Evolutionary conservation across 2,888 invertebrate species (phyloP).

Genomic region (Aporophyla nigra): DNA sequence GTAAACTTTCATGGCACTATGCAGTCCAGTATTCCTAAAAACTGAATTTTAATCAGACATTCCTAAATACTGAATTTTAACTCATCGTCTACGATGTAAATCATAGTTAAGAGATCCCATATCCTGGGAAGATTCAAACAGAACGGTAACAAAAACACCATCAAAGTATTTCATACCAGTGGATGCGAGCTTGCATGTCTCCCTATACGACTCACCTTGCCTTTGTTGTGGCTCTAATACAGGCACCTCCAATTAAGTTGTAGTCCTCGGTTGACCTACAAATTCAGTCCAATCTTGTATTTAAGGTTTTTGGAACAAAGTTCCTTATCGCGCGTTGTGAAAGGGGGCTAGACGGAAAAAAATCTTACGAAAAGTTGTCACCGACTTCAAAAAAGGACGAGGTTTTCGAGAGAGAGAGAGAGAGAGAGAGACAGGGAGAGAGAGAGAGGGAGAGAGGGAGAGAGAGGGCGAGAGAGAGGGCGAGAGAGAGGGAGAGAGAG

Average conservation of each 20-base stretch:
- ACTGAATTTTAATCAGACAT: not conserved
- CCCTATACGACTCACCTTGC: constrained; percentile 51
- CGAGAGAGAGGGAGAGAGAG: too few relatives aligned
- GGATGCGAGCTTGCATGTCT: constrained; percentile 37
- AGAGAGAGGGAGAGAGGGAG: too few relatives aligned
- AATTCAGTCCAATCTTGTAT: not conserved
- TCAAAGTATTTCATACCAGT: constrained; percentile 30
- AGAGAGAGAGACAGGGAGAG: too few relatives aligned
- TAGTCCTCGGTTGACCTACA: not conserved
- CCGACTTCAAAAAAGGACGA: too few relatives aligned
- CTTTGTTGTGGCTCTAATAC: constrained; percentile 49
- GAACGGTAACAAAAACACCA: not conserved
- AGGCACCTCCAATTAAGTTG: constrained; percentile 30
- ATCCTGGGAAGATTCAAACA: not conserved
- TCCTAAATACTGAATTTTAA: not conserved
- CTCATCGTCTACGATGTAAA: not conserved
- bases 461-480: too few relatives aligned
- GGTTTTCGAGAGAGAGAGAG: too few relatives aligned
- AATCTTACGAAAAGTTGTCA: too few relatives aligned
- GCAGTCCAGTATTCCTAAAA: not conserved
- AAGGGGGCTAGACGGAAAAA: too few relatives aligned
- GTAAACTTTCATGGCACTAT: not conserved
- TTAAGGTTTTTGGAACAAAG: not conserved
- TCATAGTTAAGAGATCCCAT: not conserved
- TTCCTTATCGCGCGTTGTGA: too few relatives aligned